A percentile compares a stretch with the other conserved stretches of the same genome.
Evolutionary conservation across 2,888 invertebrate genomes (phyloP).

Genomic region (Pyralis farinalis): DNA sequence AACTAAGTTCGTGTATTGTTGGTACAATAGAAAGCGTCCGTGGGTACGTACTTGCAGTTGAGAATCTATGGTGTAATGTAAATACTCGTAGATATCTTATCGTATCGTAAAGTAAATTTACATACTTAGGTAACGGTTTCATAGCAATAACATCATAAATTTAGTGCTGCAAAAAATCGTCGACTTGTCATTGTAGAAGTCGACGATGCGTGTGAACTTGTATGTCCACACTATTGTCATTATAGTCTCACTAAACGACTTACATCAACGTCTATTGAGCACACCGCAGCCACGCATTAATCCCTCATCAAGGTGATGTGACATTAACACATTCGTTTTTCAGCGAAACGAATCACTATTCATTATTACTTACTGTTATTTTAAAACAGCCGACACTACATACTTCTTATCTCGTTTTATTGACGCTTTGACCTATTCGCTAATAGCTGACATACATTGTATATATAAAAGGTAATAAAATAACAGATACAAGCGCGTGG

Average conservation of each 20-base stretch:
- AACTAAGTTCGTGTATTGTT: no score
- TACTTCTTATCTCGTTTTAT: conserved; percentile 35
- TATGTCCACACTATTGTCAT: conserved; percentile 37
- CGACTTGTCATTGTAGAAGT: conserved; percentile 43
- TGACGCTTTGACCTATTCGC: conserved; percentile 43
- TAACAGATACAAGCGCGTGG: no score
- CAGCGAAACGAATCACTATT: conserved; percentile 51
- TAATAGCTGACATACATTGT: conserved; percentile 36
- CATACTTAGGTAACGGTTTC: conserved; percentile 41
- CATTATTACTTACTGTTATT: conserved; percentile 45
- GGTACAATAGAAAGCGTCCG: no score
- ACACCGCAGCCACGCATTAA: conserved; percentile 33
- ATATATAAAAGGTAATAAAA: conserved; percentile 20
- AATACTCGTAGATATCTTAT: no score
- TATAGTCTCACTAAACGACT: conserved; percentile 34
- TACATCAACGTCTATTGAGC: conserved; percentile 38
- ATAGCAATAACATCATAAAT: conserved; percentile 44
- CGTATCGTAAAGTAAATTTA: conserved; percentile 52
- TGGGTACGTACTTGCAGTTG: no score
- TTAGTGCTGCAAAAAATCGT: conserved; percentile 45
- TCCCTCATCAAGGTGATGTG: conserved; percentile 43
- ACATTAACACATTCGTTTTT: conserved; percentile 47
- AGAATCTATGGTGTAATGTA: no score
- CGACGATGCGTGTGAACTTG: conserved; percentile 58
- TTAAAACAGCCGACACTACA: conserved; percentile 44